These are phyloP conservation scores for Pammene fasciana DNA, from an alignment of 2,888 invertebrate genomes.

Conservation along the genomic window DNA sequence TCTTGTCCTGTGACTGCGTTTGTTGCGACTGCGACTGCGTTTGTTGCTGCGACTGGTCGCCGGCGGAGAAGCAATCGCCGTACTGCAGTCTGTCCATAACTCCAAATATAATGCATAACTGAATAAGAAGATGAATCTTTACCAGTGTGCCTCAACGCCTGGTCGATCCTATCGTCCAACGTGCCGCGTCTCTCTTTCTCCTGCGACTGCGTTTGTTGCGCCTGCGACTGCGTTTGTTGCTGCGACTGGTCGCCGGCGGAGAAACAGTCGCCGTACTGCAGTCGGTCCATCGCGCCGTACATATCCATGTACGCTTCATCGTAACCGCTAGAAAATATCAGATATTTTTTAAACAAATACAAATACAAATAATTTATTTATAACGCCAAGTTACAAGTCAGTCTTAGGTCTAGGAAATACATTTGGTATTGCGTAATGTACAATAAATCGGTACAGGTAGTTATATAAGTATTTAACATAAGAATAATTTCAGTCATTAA, in stretches of 20 bases:
- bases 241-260: constrained; percentile 42
- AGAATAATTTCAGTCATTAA: no score
- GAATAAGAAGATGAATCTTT: constrained; percentile 19
- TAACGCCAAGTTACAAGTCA: no score
- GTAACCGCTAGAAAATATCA: constrained; percentile 51
- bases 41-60: constrained; percentile 10
- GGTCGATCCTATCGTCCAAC: constrained; percentile 69
- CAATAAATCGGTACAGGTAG: no score
- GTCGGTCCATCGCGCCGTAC: constrained; percentile 73
- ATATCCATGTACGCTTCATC: constrained; percentile 77
- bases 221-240: not conserved
- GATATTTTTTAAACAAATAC: no score
- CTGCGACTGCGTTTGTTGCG: constrained; percentile 15
- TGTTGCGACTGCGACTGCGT: constrained; percentile 3
- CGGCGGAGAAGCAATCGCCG: constrained; percentile 70
- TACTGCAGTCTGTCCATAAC: constrained; percentile 74
- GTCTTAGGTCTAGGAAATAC: no score
- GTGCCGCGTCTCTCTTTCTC: constrained; percentile 45
- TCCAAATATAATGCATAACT: no score
- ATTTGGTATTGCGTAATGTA: no score
- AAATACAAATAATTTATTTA: no score
- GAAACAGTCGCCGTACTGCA: constrained; percentile 78
- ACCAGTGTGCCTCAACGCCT: constrained; percentile 65
- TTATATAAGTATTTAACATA: no score
- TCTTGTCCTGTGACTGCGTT: no score